Base-by-base conservation (phyloP, 1,140 invertebrate genomes). In the Caenorhabditis latens region DNA sequence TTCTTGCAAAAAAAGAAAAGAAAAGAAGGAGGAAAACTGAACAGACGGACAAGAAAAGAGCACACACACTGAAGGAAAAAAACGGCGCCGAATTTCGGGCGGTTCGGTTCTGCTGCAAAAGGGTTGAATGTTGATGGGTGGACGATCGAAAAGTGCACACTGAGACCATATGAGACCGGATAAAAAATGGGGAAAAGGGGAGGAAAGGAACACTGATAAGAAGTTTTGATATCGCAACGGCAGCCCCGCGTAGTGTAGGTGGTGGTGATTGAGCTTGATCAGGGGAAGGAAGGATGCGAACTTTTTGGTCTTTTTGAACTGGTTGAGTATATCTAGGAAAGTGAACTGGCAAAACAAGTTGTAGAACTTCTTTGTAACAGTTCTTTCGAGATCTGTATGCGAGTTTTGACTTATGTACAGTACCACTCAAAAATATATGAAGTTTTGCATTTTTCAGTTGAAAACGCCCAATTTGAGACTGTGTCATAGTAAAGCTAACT, bases 91-190 rank as follows among this genome's bases (percentile, higher is more conserved):
- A 24, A 40, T 19, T 46, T 19, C 65, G 65, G 65, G 65, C 65
- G 65, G 71, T 32, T 42, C 71, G 40, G 42, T 79, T 50, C n/a
- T 71, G 11, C 46, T 79, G 71, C 71, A 50, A 79, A 79, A 79
- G 71, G 71, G 9, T 24, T 13, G 3, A 48, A 71, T 5, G 42
- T 2, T 46, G 14, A 6, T 75, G 40, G 61, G 11, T 24, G 46
- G 16, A 53, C 46, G 71, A 79, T 79, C 71, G 71, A 79, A 79
- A 79, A 79, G 71, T 79, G 43, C n/a, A 50, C 71, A 50, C 71
- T 9, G 67, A 75, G 67, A 75, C 67, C 40, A 75, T 75, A 75
- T 75, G 61, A 65, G 43, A 46, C 63, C 24, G 11, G 9, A 67
- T 40, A 42, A 65, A 67, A 67, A 61, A 11, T 6, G 2, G 16